Evolutionary conservation across 1,140 invertebrate species (phyloP), one percentile per base, ranked within the genome.

Genomic region (Aphelinus certus): DNA sequence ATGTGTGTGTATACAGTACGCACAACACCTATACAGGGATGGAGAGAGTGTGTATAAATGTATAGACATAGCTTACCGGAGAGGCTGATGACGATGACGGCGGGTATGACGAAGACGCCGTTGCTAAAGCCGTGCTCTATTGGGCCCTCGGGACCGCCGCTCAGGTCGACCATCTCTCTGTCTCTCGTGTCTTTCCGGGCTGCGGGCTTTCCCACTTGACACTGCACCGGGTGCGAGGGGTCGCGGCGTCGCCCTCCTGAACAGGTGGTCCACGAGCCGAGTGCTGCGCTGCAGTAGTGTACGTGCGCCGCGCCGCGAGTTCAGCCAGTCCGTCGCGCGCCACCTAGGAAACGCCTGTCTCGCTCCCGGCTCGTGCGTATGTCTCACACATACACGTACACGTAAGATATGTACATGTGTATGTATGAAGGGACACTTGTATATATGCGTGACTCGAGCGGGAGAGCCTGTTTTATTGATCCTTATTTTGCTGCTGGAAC

Each of bases 61-160:
- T 53, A 53, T 9, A 9, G 10, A 56, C 55, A 1, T 6, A 53
- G 86, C 89, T 90, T 89, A 95, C 93, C 92, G 84, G 93, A 90
- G 80, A 95, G 88, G 73, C 90, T 89, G 76, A 93, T 85, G 65
- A 95, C 91, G 74, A 95, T 89, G 75, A 94, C 90, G 60, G 92
- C 94, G 76, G 94, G 93, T 75, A 94, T 80, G 78, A 95, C 91
- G 81, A 95, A 95, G 73, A 95, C 92, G 49, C 90, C 88, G 87
- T 95, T 94, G 66, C 92, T 93, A 86, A 95, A 95, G 75, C 92
- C 93, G 85, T 94, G 93, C 84, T 95, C 93, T 79, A 94, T 90
- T 1, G 92, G 93, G 45, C 92, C 92, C 75, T 93, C 92, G 55
- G 90, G 88, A 47, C 89, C 90, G n/a, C 90, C 91, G 26, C 90